phyloP scores from a whole-genome alignment of 1,140 invertebrate species.

The Drosophila obscura region DNA sequence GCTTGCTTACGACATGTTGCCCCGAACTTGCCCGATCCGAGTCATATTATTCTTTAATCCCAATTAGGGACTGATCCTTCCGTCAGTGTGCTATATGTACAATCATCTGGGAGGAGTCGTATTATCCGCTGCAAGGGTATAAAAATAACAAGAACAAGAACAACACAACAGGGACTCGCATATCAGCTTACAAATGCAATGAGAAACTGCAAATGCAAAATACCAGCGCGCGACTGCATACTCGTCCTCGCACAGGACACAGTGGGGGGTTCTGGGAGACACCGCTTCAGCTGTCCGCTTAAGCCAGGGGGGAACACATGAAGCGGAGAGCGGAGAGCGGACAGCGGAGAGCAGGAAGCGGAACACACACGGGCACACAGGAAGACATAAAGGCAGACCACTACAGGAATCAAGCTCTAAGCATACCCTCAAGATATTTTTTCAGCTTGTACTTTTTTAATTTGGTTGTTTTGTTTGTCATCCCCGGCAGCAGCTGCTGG shows the following conservation, averaged over 20 bases:
- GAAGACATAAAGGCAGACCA: conserved; percentile 65
- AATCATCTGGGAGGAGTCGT: too few species aligned
- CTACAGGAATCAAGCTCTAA: conserved; percentile 77
- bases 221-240: conserved; percentile 57
- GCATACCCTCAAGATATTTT: conserved; percentile 78
- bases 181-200: conserved; percentile 67
- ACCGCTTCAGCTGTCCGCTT: conserved; percentile 62
- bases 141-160: conserved; percentile 8
- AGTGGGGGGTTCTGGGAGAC: neutral
- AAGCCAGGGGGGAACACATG: conserved; percentile 36
- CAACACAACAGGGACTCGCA: conserved; percentile 18
- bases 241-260: conserved; percentile 21
- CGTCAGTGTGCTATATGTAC: too few species aligned
- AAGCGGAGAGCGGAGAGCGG: neutral
- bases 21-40: too few species aligned
- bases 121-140: conserved; percentile 9
- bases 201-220: conserved; percentile 74
- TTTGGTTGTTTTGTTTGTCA: conserved; percentile 76
- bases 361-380: conserved; percentile 6
- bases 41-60: too few species aligned
- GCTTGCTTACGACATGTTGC: too few species aligned
- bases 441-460: conserved; percentile 66
- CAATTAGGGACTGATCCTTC: too few species aligned
- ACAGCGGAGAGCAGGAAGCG: neutral
- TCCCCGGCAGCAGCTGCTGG: conserved; percentile 40